Conservation (phyloP, 2,888 invertebrate species). For the Ceramica pisi region DNA sequence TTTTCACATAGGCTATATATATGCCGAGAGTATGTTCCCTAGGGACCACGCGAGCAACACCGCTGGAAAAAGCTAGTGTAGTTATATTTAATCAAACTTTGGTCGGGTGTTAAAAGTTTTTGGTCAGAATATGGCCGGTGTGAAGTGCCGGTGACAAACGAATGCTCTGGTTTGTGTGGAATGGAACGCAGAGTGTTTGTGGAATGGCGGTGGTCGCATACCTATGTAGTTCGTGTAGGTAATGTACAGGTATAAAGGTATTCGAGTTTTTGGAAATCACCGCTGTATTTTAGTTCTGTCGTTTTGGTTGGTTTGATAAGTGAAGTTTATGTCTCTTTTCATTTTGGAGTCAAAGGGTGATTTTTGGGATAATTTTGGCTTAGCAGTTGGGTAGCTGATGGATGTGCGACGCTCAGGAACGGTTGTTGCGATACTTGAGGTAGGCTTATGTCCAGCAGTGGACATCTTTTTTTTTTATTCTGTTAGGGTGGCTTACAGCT, state of each 20-base stretch:
- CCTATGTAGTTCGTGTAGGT: conserved; percentile 12
- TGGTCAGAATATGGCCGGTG: conserved; percentile 53
- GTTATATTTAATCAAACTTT: conserved; percentile 72
- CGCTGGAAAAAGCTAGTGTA: too few relatives aligned
- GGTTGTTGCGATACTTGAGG: too few relatives aligned
- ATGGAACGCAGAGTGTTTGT: conserved; percentile 32
- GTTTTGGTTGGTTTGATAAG: background rate
- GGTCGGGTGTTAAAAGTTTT: conserved; percentile 64
- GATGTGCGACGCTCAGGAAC: too few relatives aligned
- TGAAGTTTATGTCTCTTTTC: background rate
- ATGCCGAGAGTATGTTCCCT: too few relatives aligned
- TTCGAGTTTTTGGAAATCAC: conserved; percentile 19
- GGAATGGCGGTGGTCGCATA: conserved; percentile 32
- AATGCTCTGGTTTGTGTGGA: conserved; percentile 47
- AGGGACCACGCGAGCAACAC: too few relatives aligned
- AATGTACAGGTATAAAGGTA: background rate
- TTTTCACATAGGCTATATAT: too few relatives aligned
- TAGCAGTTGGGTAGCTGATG: too few relatives aligned
- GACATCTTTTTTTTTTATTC: too few relatives aligned
- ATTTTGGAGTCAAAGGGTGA: background rate
- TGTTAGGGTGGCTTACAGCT: too few relatives aligned
- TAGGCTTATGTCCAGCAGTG: too few relatives aligned
- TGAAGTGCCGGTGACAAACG: conserved; percentile 53
- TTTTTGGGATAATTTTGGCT: background rate
- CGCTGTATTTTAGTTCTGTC: background rate